A percentile compares a stretch with the other conserved stretches of the same genome.
These are phyloP conservation scores for Pseudorasbora parva DNA, from an alignment of 2,113 vertebrate species.

Conservation along the genomic window DNA sequence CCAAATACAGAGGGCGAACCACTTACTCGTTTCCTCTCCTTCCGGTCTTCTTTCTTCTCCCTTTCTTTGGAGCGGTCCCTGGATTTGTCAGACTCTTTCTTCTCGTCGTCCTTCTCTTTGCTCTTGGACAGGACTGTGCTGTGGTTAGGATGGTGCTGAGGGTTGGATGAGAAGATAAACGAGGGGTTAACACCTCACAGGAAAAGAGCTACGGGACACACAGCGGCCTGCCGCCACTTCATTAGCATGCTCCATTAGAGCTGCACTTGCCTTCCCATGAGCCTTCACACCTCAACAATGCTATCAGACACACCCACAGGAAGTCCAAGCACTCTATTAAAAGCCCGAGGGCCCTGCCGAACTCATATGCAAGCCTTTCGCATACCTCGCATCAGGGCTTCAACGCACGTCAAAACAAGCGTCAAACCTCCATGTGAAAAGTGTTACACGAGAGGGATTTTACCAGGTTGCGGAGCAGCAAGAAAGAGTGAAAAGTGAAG, in stretches of 20 bases:
- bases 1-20: slow-evolving; percentile 1
- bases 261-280: slow-evolving; percentile 50
- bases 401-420: neutral
- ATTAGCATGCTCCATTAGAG: slow-evolving; percentile 64
- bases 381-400: neutral
- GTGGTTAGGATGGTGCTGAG: slow-evolving; percentile 91
- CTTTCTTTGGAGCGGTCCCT: slow-evolving; percentile 90
- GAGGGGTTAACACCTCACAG: slow-evolving; percentile 14
- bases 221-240: slow-evolving; percentile 54
- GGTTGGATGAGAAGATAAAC: slow-evolving; percentile 77
- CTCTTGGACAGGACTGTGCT: slow-evolving; percentile 87
- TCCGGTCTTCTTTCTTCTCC: slow-evolving; percentile 91
- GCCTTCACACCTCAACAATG: slow-evolving; percentile 60
- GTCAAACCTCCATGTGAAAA: neutral
- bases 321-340: slow-evolving; percentile 11
- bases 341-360: neutral
- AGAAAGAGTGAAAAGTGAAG: neutral
- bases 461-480: neutral
- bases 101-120: slow-evolving; percentile 89
- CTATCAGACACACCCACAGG: slow-evolving; percentile 54
- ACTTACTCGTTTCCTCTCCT: slow-evolving; percentile 91
- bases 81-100: slow-evolving; percentile 90
- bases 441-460: neutral
- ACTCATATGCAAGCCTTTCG: neutral
- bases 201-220: neutral